Percentiles rank a stretch among this genome's conserved stretches.
These are phyloP conservation scores for Dendrocincla fuliginosa DNA, from an alignment of 2,797 vertebrate species.

Conservation along the genomic window DNA sequence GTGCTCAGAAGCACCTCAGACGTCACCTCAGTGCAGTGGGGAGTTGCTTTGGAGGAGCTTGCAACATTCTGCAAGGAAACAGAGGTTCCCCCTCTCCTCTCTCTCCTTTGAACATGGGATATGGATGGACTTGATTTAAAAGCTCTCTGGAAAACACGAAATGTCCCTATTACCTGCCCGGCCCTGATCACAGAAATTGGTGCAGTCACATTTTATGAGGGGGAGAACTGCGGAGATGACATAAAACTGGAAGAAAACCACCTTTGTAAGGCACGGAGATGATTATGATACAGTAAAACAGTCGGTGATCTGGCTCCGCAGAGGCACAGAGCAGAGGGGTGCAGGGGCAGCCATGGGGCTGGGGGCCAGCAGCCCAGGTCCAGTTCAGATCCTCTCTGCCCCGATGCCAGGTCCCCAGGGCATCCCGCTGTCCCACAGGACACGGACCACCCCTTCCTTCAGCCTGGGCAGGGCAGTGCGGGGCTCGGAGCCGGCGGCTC, in stretches of 20 bases:
- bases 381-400: background rate
- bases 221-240: background rate
- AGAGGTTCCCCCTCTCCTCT: background rate
- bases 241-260: background rate
- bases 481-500: rapidly evolving
- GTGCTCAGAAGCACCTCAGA: background rate
- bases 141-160: background rate
- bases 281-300: background rate
- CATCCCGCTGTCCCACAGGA: background rate
- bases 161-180: background rate
- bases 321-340: background rate
- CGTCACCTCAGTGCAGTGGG: background rate
- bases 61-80: background rate
- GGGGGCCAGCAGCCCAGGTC: background rate
- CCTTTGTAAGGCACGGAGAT: background rate
- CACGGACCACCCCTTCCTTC: background rate
- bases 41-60: rapidly evolving
- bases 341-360: rapidly evolving
- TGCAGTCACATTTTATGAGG: constrained; percentile 30
- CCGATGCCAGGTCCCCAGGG: background rate
- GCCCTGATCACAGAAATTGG: background rate
- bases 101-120: background rate
- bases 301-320: background rate
- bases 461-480: rapidly evolving
- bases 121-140: background rate